Evolutionary conservation across 2,888 invertebrate genomes (phyloP), one percentile per base, ranked within the genome.

Genomic region (Archips xylosteana): DNA sequence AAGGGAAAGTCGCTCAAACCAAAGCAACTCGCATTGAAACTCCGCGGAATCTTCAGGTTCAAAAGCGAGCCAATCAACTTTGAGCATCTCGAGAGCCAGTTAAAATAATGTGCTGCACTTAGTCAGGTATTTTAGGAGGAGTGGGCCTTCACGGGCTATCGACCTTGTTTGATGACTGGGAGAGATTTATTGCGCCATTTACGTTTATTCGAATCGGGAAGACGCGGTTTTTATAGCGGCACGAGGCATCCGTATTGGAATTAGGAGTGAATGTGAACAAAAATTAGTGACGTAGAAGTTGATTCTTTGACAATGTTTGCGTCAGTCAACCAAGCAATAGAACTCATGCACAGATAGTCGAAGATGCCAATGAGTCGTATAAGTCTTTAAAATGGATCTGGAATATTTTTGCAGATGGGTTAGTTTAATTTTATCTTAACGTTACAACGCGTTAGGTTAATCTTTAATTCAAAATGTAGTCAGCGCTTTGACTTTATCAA

Each of bases 81-180:
- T 63, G 36, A 71, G 64, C 64, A 47, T 59, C 65, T 65, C 66
- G 49, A 71, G 59, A 60, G 39, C 51, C 60, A 59, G 54, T 68
- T 73, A 68, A 68, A 73, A 68, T 73, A 73, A 73, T 73, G 67
- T 59, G 57, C 68, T 49, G 57, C 62, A 73, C 71, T 71, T 71
- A 65, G 54, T 73, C 63, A 69, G 68, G 73, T 69, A 63, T 60
- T 69, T 68, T 64, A 60, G 57, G 54, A 72, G 57, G 54, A 72
- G 57, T 68, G 64, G 63, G 42, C 34, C 47, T 45, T 65, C 71
- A 71, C 73, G 62, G 62, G 57, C 62, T 64, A 73, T 64, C 64
- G 67, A 57, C 68, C 62, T 57, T 42, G 70, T 62, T 70, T 70
- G 72, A 73, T 69, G 68, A 69, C 68, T 59, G 72, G 51, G 63